Conservation (phyloP, 1,140 invertebrate species). For the Stenopsyche tienmushanensis region DNA sequence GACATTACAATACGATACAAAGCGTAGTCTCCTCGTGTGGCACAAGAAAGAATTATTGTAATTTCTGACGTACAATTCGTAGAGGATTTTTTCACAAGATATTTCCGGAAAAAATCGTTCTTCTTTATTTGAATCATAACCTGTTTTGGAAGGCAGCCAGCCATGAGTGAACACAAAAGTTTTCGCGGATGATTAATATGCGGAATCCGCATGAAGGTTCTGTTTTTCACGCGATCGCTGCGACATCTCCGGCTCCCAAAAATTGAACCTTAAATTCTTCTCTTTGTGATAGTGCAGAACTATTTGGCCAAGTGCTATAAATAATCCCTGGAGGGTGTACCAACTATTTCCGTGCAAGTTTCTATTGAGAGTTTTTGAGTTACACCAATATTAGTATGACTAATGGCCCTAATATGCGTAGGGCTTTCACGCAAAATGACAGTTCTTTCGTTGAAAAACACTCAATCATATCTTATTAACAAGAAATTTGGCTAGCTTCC, state of each 20-base stretch:
- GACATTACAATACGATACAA: too few relatives aligned
- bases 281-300: slow-evolving; percentile 12
- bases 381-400: slow-evolving; percentile 18
- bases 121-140: too few relatives aligned
- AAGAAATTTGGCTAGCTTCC: slow-evolving; percentile 1
- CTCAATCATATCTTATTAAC: slow-evolving; percentile 9
- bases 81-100: too few relatives aligned
- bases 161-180: too few relatives aligned
- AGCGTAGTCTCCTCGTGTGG: too few relatives aligned
- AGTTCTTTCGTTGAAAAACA: slow-evolving; percentile 8
- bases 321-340: slow-evolving; percentile 4
- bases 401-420: slow-evolving; percentile 25
- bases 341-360: slow-evolving; percentile 13
- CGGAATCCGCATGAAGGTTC: background rate
- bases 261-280: too few relatives aligned
- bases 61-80: too few relatives aligned
- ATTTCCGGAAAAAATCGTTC: too few relatives aligned
- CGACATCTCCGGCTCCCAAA: too few relatives aligned
- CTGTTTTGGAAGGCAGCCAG: too few relatives aligned
- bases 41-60: too few relatives aligned
- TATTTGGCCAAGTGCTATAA: slow-evolving; percentile 24
- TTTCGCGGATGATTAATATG: background rate
- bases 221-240: too few relatives aligned
- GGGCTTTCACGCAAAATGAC: slow-evolving; percentile 26
- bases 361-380: slow-evolving; percentile 19